phyloP scores from a whole-genome alignment of 2,113 vertebrate genomes.

The Callipepla squamata region DNA sequence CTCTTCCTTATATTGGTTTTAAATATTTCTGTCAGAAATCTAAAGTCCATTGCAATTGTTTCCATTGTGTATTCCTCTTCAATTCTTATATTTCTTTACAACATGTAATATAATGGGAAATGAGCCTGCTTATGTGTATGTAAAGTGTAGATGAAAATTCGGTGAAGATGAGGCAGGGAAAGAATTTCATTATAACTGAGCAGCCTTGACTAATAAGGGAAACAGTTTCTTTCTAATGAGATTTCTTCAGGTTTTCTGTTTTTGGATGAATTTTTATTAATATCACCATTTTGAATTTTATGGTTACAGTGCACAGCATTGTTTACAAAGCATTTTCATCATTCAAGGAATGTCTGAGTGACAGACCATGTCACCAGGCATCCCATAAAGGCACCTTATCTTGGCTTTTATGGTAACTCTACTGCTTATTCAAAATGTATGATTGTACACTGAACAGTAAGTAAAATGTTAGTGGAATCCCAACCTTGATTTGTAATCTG shows the following conservation, averaged over 20 bases:
- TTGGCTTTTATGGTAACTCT: not conserved
- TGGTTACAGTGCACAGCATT: not conserved
- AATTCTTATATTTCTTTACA: not conserved
- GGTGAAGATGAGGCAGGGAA: not conserved
- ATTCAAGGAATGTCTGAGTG: not conserved
- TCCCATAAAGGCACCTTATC: not conserved
- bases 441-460: not conserved
- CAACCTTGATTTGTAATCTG: not conserved
- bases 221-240: not conserved
- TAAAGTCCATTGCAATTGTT: not conserved
- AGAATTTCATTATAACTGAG: not conserved
- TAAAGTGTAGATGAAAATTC: not conserved
- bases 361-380: not conserved
- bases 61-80: not conserved
- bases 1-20: not conserved
- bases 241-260: not conserved
- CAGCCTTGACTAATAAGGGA: not conserved
- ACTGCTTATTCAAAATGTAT: not conserved
- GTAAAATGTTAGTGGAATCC: not conserved
- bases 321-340: not conserved
- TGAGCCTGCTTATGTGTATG: not conserved
- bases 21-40: not conserved
- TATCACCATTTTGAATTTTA: not conserved
- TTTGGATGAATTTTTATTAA: not conserved
- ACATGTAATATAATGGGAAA: not conserved